Evolutionary conservation across 2,888 invertebrate genomes (phyloP).

Genomic region (Drosophila kambysellisi): DNA sequence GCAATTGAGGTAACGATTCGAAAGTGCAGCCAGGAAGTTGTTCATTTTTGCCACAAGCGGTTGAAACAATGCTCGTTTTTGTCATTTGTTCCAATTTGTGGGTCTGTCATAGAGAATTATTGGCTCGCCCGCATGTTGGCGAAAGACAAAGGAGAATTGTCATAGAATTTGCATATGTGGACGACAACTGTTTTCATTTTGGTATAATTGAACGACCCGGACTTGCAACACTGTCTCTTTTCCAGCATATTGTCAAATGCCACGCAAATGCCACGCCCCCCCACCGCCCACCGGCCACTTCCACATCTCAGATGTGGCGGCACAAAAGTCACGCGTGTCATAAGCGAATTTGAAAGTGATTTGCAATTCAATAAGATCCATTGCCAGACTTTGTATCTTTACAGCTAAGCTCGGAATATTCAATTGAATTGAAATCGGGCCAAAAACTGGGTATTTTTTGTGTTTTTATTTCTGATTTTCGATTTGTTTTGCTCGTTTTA

Average conservation of each 20-base stretch:
- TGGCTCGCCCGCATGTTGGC: slow-evolving; percentile 60
- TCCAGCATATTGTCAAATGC: slow-evolving; percentile 27
- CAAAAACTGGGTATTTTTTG: slow-evolving; percentile 43
- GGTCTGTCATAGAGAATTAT: slow-evolving; percentile 1
- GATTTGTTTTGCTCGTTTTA: slow-evolving; percentile 24
- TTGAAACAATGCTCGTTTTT: slow-evolving; percentile 26
- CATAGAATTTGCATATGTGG: slow-evolving; percentile 50
- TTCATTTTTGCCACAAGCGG: slow-evolving; percentile 49
- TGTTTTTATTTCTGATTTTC: neutral
- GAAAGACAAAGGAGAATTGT: slow-evolving; percentile 45
- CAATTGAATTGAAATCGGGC: slow-evolving; percentile 54
- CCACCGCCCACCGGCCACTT: too few relatives aligned
- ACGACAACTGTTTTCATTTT: slow-evolving; percentile 35
- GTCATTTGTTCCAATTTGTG: slow-evolving; percentile 5
- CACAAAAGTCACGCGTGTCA: slow-evolving; percentile 30
- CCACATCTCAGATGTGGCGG: neutral
- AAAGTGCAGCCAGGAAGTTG: slow-evolving; percentile 44
- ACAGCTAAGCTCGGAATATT: slow-evolving; percentile 46
- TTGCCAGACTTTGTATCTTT: slow-evolving; percentile 31
- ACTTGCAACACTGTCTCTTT: slow-evolving; percentile 16
- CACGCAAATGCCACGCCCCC: neutral
- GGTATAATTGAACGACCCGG: slow-evolving; percentile 34
- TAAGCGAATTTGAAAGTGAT: slow-evolving; percentile 50
- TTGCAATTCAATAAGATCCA: slow-evolving; percentile 65
- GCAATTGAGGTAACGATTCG: neutral